Conservation (phyloP, 2,797 vertebrate species). For the Gallinago solitaria region DNA sequence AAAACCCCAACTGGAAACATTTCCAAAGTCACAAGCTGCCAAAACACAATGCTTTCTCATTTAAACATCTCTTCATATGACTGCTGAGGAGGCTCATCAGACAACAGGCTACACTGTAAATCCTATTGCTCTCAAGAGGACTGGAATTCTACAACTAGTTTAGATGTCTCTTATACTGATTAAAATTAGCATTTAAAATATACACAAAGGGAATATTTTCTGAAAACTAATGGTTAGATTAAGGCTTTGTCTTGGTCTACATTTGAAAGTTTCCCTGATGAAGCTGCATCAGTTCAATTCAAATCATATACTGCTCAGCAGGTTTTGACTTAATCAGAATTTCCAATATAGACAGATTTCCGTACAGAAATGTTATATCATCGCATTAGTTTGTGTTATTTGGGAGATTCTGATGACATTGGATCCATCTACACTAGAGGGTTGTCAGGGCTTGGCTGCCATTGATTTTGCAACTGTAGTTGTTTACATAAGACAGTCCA, state of each 20-base stretch:
- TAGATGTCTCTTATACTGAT: not conserved
- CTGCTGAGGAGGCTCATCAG: not conserved
- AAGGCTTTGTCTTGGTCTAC: not conserved
- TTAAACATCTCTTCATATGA: not conserved
- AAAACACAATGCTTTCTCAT: not conserved
- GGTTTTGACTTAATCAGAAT: constrained; percentile 2
- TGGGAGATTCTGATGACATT: not conserved
- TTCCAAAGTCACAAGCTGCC: not conserved
- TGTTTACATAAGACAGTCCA: not conserved
- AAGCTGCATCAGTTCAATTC: not conserved
- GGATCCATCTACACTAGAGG: not conserved
- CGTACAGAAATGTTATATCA: not conserved
- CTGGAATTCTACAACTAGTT: not conserved
- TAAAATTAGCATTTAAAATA: constrained; percentile 56
- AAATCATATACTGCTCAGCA: constrained; percentile 14
- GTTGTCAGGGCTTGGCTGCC: not conserved
- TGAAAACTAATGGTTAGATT: not conserved
- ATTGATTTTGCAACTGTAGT: not conserved
- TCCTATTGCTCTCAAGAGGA: constrained; percentile 11
- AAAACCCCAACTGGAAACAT: not conserved
- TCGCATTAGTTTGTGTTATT: not conserved
- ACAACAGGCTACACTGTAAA: not conserved
- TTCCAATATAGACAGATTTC: not conserved
- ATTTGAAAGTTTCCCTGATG: not conserved
- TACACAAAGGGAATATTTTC: not conserved